These are phyloP conservation scores for Lampris megalopsis DNA, from an alignment of 2,113 vertebrate species.

Conservation along the genomic window DNA sequence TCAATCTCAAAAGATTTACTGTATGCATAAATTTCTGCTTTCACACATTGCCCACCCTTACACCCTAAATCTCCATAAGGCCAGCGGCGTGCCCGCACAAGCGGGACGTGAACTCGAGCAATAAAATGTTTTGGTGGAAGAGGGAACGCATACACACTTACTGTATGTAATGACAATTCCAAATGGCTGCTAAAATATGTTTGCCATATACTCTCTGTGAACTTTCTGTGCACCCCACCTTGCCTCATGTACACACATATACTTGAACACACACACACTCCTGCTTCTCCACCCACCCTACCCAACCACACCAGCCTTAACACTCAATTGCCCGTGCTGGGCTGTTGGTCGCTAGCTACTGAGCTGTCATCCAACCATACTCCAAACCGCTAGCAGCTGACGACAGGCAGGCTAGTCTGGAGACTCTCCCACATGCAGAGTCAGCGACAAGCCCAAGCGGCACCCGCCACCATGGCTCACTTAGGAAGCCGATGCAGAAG, in stretches of 20 bases:
- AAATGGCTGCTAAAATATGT: conserved; percentile 30
- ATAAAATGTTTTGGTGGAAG: no score
- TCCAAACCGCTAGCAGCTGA: conserved; percentile 62
- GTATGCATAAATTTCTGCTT: no score
- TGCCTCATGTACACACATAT: conserved; percentile 17
- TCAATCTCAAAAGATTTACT: not conserved
- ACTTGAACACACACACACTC: not conserved
- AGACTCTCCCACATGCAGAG: conserved; percentile 47
- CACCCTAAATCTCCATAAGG: no score
- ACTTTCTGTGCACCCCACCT: not conserved
- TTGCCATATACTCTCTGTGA: conserved; percentile 36
- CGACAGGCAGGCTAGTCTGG: conserved; percentile 47
- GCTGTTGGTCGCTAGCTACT: conserved; percentile 56
- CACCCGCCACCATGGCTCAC: no score
- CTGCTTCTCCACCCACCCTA: conserved; percentile 42
- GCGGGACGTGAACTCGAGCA: no score
- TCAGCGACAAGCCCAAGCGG: no score
- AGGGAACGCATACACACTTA: no score
- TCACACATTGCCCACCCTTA: no score
- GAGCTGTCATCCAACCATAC: conserved; percentile 74
- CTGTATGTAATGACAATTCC: conserved; percentile 24
- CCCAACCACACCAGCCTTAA: conserved; percentile 61
- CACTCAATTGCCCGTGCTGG: conserved; percentile 30
- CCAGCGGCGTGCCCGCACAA: no score
- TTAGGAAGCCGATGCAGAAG: no score